Evolutionary conservation across 1,140 invertebrate genomes (phyloP), one percentile per base, ranked within the genome.

Genomic region (Tribolium madens): DNA sequence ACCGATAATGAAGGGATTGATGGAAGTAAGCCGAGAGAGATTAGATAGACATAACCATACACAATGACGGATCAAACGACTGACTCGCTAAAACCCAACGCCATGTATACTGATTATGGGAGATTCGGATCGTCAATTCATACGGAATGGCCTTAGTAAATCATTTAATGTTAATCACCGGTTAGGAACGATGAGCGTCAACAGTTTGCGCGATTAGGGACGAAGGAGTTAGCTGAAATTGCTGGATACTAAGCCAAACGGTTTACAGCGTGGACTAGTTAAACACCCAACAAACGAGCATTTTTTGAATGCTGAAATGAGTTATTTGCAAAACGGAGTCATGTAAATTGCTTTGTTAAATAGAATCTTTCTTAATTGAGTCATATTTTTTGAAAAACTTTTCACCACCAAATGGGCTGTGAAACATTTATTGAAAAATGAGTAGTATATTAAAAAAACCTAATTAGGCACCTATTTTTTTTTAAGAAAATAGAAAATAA

Each of bases 71-170:
- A 47, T 77, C 71, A 77, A 60, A 53, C 46, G 68, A 48, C 42
- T 72, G 46, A 72, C 46, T 72, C 42, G 70, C 46, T 72, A 72
- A 69, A 72, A 33, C 70, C 70, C 13, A 13, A 33, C 36, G 12
- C 60, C 74, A 72, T 77, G 70, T 72, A 77, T 77, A 77, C 76
- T 60, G 60, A 77, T 77, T 77, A 77, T 64, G 15, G 36, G 18
- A 52, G 76, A 69, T 60, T 64, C 76, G 72, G 76, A 77, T 72
- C 70, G 73, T 77, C 76, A 77, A 70, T 70, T 73, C 76, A 73
- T 72, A 77, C 26, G 33, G 60, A 73, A 77, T 72, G 52, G 64
- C 52, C 75, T 6, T 10, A 36, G 15, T 52, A 57, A 52, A 52
- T 77, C 60, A 77, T 77, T 77, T 70, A 70, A 14, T 33, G 52